Percentiles rank a stretch among this genome's conserved stretches.
These are phyloP conservation scores for Lycaon pictus DNA, from an alignment of 2,113 vertebrate species.

Conservation along the genomic window DNA sequence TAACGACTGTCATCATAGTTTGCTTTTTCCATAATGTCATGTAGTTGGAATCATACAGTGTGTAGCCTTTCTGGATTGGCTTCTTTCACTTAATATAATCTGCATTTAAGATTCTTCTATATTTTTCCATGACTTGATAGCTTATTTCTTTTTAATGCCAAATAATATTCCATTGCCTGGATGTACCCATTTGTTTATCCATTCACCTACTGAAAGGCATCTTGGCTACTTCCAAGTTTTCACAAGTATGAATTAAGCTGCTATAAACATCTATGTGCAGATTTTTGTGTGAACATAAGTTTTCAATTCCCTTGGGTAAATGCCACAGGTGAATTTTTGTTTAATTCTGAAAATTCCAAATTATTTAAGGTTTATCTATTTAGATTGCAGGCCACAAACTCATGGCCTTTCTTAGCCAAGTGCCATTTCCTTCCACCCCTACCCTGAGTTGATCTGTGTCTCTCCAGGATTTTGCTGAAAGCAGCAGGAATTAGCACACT, in stretches of 20 bases:
- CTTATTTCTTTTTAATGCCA: neutral
- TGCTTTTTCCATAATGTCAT: neutral
- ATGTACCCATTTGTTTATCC: neutral
- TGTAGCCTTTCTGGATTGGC: neutral
- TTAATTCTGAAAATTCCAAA: neutral
- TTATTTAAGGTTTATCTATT: neutral
- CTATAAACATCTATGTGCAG: neutral
- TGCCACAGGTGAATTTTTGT: neutral
- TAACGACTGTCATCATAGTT: neutral
- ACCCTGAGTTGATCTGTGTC: neutral
- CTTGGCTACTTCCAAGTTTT: slow-evolving; percentile 23
- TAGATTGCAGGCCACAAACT: neutral
- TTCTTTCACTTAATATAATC: neutral
- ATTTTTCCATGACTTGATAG: neutral
- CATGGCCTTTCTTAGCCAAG: neutral
- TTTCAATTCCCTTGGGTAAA: neutral
- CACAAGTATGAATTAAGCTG: neutral
- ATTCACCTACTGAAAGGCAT: neutral
- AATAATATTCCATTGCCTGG: neutral
- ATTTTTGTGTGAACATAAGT: neutral
- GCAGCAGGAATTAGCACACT: neutral
- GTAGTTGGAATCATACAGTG: neutral
- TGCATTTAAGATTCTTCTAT: neutral
- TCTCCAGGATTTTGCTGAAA: neutral
- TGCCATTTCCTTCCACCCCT: neutral